Conservation (phyloP, 2,888 invertebrate species). For the Drosophila melanosoma region DNA sequence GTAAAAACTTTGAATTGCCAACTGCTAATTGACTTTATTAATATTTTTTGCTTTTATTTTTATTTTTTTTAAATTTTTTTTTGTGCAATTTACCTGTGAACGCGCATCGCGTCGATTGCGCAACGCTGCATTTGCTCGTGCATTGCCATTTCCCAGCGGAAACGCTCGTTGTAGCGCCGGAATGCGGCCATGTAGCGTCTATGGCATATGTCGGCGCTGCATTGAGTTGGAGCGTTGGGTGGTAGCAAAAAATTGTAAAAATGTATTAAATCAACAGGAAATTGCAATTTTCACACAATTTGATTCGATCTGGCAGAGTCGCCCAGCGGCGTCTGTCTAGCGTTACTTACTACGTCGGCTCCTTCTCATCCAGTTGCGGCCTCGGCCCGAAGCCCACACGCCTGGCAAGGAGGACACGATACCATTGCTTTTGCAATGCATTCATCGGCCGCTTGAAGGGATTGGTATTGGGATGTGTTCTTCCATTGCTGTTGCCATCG, state of each 20-base stretch:
- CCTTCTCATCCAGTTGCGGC: conserved; percentile 57
- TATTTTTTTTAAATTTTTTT: background rate
- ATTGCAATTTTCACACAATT: conserved; percentile 81
- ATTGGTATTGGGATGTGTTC: conserved; percentile 56
- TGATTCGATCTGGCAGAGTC: conserved; percentile 61
- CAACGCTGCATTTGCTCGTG: conserved; percentile 85
- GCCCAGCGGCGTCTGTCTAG: conserved; percentile 9
- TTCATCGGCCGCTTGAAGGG: conserved; percentile 85
- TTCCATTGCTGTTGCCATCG: conserved; percentile 7
- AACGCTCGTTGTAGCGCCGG: conserved; percentile 83
- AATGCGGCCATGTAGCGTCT: conserved; percentile 82
- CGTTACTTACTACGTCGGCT: conserved; percentile 80
- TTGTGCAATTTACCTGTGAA: conserved; percentile 82
- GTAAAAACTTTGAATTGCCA: conserved; percentile 10
- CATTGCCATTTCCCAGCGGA: conserved; percentile 84
- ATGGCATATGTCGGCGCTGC: conserved; percentile 81
- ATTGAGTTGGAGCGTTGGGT: no score
- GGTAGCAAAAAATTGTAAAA: conserved; percentile 51
- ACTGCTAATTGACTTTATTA: conserved; percentile 27
- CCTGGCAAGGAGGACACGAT: conserved; percentile 82
- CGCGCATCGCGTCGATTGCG: conserved; percentile 84
- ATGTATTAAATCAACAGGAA: conserved; percentile 80
- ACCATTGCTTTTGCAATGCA: conserved; percentile 84
- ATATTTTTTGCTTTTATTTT: background rate
- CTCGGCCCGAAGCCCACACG: conserved; percentile 79